Base-by-base conservation (phyloP, 2,797 vertebrate species). In the Eutrigla gurnardus region DNA sequence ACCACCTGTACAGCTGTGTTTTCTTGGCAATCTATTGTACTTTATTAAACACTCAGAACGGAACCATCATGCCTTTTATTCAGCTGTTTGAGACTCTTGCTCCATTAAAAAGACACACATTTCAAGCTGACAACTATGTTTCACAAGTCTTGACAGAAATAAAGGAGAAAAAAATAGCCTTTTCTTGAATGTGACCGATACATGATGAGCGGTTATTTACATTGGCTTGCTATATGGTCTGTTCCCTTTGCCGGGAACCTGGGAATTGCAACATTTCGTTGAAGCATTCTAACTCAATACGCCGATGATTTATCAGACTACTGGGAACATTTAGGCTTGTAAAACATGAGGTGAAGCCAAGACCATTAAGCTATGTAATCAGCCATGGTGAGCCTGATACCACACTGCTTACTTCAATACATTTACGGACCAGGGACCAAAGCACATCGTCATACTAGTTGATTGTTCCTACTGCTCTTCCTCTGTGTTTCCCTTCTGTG, bases 321-420 rank as follows among this genome's bases (percentile, higher is more conserved):
- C 69, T 80, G 91, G 92, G 94, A 93, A 87, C 82, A 86, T 91
- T 93, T 90, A 83, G 85, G 82, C 88, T 92, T 94, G 89, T 94
- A 93, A 92, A 94, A 93, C 93, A 93, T 77, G 88, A 92, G 89
- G 88, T 91, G 89, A 93, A 91, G 91, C 92, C 91, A 94, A 88
- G 86, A 88, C 90, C 84, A 91, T 94, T 94, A 94, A 90, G 82
- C 89, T 86, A 90, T 85, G 89, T 93, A 94, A 94, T 94, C 92
- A 90, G 86, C 89, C 88, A 86, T 84, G 83, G 85, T 92, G 85
- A 87, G 89, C 65, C 71, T 87, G 84, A 92, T 90, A 84, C 82
- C 83, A 70, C 86, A 78, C 81, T 87, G 78, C 46, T 36, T 76
- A 76, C 80, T 84, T 81, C 85, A 89, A 84, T 92, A 75, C 82